A percentile compares a stretch with the other conserved stretches of the same genome.
Evolutionary conservation across 2,888 invertebrate genomes (phyloP).

Genomic region (Lepidocyrtinus sp.): DNA sequence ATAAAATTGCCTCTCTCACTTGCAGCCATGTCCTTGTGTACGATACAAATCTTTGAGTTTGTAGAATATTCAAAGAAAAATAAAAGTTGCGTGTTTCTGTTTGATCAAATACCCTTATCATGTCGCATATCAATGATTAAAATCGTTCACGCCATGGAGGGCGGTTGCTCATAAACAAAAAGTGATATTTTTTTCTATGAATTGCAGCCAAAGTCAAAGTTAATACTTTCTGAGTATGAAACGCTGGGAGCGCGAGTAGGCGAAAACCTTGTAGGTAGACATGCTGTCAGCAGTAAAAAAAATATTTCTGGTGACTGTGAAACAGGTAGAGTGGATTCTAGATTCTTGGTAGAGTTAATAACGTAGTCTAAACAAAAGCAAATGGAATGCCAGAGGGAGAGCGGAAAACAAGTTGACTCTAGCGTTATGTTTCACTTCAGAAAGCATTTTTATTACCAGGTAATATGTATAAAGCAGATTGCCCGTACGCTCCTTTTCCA

Average conservation of each 20-base stretch:
- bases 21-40: slow-evolving; percentile 41
- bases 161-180: slow-evolving; percentile 46
- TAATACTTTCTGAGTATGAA: background rate
- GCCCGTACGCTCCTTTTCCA: slow-evolving; percentile 2
- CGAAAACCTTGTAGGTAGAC: slow-evolving; percentile 20
- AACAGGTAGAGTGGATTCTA: slow-evolving; percentile 49
- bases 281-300: slow-evolving; percentile 43
- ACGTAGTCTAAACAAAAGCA: too few species aligned
- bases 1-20: slow-evolving; percentile 32
- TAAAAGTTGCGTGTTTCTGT: slow-evolving; percentile 46
- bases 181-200: slow-evolving; percentile 38
- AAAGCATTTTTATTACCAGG: background rate
- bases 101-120: slow-evolving; percentile 47
- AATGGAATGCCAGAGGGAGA: slow-evolving; percentile 37
- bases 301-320: too few species aligned
- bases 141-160: slow-evolving; percentile 57
- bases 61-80: slow-evolving; percentile 13
- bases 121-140: slow-evolving; percentile 54
- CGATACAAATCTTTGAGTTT: slow-evolving; percentile 37
- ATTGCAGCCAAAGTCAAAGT: background rate
- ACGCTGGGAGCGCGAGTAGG: background rate
- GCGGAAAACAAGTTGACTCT: slow-evolving; percentile 35
- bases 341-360: too few species aligned
- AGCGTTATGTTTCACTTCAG: slow-evolving; percentile 1
- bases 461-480: slow-evolving; percentile 15